Evolutionary conservation across 2,113 vertebrate species (phyloP), one percentile per base, ranked within the genome.

Genomic region (Recurvirostra avosetta): DNA sequence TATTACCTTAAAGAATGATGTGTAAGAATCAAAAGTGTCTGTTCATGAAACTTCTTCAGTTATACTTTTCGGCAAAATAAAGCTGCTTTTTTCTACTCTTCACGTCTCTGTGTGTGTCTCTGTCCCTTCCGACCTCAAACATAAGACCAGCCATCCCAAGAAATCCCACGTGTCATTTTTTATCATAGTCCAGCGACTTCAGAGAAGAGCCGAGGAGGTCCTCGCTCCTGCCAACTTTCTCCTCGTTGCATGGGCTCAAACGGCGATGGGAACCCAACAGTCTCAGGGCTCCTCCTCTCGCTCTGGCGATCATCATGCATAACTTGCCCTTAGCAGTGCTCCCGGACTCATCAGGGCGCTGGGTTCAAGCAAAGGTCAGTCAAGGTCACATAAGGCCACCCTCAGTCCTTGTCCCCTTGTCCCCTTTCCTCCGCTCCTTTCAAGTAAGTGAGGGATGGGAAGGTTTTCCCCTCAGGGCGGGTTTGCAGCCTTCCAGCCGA

Each of bases 321-420:
- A 62, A 67, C 38, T 14, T 62, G 55, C 80, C 68, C 52, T 63
- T 15, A 43, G 52, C 32, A 34, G 73, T 41, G n/a, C 21, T 40
- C 15, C 63, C 0, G 0, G 11, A 49, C 16, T 40, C 8, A 0
- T 41, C 47, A 49, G 11, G 11, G 22, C 1, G 7, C 5, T 3
- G 9, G 34, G 18, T 63, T 91, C 52, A 47, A 84, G 73, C 36
- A 45, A 47, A 84, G 61, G n/a, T 43, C 2, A 0, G 19, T 62
- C 55, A 50, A 86, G 63, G 45, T 59, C 43, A 55, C 0, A 0
- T 18, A 58, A 40, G 34, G 47, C 52, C 32, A 38, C 30, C 19
- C 16, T 87, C 32, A 29, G 29, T n/a, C 41, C 40, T 40, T 7
- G 0, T 41, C 36, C 32, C 25, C 21, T 34, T 59, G 25, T 55